phyloP scores from a whole-genome alignment of 2,888 invertebrate species.

The Cerceris ruficornis region DNA sequence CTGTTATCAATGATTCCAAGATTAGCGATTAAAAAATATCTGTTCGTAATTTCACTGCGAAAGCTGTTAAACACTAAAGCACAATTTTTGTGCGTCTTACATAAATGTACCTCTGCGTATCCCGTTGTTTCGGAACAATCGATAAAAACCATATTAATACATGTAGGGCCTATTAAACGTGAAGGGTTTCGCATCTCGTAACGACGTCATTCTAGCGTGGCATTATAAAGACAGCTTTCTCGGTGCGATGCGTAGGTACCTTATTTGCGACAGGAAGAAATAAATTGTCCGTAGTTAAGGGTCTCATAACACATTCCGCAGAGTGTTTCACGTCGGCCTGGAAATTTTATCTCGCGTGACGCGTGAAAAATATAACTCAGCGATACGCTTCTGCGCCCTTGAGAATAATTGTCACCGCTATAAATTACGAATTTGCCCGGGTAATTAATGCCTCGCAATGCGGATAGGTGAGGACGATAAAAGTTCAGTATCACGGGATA shows the following conservation, averaged over 20 bases:
- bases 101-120: too few species aligned
- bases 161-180: background rate
- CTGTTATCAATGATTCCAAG: too few species aligned
- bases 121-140: too few species aligned
- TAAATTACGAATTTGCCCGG: background rate
- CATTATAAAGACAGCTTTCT: conserved; percentile 27
- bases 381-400: background rate
- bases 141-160: conserved; percentile 6
- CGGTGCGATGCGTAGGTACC: conserved; percentile 6
- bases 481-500: too few species aligned
- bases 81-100: too few species aligned
- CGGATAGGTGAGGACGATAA: too few species aligned
- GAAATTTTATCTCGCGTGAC: conserved; percentile 35
- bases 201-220: conserved; percentile 13
- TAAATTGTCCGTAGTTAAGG: conserved; percentile 51
- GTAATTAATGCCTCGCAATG: too few species aligned
- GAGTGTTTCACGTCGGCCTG: conserved; percentile 26
- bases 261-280: conserved; percentile 41
- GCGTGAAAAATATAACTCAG: conserved; percentile 18
- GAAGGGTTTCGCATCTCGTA: conserved; percentile 6
- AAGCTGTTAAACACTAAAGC: too few species aligned
- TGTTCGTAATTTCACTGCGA: too few species aligned
- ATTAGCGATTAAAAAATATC: too few species aligned
- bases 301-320: conserved; percentile 35
- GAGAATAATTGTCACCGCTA: background rate